Evolutionary conservation across 2,888 invertebrate species (phyloP).

Genomic region (Polyploca ridens): DNA sequence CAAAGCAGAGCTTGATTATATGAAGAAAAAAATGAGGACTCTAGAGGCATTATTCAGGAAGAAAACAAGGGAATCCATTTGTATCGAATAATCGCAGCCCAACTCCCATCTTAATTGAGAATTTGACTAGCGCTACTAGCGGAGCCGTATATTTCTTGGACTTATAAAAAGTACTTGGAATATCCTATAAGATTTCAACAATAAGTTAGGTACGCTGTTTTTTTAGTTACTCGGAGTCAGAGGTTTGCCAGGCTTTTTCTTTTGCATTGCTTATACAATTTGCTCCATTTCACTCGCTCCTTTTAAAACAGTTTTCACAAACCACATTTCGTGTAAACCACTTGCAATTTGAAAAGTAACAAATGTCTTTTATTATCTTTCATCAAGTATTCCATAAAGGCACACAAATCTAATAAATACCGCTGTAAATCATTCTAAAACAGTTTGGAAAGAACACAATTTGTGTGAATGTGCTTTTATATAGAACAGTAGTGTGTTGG

Average conservation of each 20-base stretch:
- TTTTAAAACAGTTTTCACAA: background rate
- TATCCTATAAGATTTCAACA: too few species aligned
- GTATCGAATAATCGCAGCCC: too few species aligned
- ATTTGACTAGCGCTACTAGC: too few species aligned
- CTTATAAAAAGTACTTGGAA: too few species aligned
- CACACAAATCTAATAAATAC: conserved; percentile 43
- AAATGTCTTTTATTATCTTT: conserved; percentile 26
- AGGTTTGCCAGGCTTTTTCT: background rate
- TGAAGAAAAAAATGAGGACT: too few species aligned
- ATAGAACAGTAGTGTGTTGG: conserved; percentile 46
- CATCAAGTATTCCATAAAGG: conserved; percentile 30
- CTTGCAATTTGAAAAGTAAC: conserved; percentile 18
- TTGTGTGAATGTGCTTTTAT: conserved; percentile 52
- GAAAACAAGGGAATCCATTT: too few species aligned
- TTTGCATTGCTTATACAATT: background rate
- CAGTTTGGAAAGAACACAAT: conserved; percentile 47
- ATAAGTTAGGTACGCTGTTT: too few species aligned
- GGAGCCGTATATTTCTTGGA: too few species aligned
- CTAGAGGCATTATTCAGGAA: too few species aligned
- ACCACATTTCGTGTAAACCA: background rate
- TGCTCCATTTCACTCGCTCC: background rate
- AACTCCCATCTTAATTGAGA: too few species aligned
- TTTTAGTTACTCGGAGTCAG: too few species aligned
- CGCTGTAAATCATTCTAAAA: conserved; percentile 43
- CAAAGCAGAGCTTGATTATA: too few species aligned